phyloP scores from a whole-genome alignment of 2,113 vertebrate genomes.

The Lipophrys pholis region DNA sequence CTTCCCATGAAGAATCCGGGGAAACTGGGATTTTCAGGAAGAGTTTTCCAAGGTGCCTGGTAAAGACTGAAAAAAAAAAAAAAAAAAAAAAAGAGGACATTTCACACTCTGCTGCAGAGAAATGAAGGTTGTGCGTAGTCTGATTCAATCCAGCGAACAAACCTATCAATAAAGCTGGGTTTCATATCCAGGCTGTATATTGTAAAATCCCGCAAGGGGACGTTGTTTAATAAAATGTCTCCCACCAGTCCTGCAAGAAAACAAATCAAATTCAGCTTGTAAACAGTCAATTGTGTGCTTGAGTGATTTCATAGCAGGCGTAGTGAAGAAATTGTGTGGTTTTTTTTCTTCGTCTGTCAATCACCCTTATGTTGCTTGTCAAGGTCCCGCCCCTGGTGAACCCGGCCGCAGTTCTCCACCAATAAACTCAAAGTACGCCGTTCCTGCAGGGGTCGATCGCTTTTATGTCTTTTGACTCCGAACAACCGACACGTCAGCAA shows the following conservation, averaged over 20 bases:
- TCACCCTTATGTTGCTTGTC: slow-evolving; percentile 94
- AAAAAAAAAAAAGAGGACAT: slow-evolving; percentile 26
- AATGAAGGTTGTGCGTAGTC: slow-evolving; percentile 12
- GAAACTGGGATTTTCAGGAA: slow-evolving; percentile 81
- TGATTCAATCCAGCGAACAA: slow-evolving; percentile 45
- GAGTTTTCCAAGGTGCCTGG: slow-evolving; percentile 79
- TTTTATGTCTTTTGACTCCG: slow-evolving; percentile 16
- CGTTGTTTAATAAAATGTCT: slow-evolving; percentile 82
- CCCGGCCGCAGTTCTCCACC: slow-evolving; percentile 94
- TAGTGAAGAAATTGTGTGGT: slow-evolving; percentile 8
- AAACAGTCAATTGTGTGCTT: slow-evolving; percentile 7
- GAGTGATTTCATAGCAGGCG: slow-evolving; percentile 44
- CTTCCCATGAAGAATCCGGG: slow-evolving; percentile 90
- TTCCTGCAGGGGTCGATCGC: slow-evolving; percentile 77
- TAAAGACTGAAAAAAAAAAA: slow-evolving; percentile 80
- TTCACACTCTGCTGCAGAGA: slow-evolving; percentile 25
- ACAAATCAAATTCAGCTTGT: slow-evolving; percentile 38
- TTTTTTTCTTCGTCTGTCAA: slow-evolving; percentile 17
- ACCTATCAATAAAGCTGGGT: slow-evolving; percentile 83
- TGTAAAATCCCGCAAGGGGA: slow-evolving; percentile 78
- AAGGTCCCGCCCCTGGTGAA: slow-evolving; percentile 86
- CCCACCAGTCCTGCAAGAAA: slow-evolving; percentile 82
- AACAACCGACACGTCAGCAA: neutral
- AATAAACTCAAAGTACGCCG: slow-evolving; percentile 87
- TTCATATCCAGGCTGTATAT: slow-evolving; percentile 86